A percentile compares a stretch with the other conserved stretches of the same genome.
These are phyloP conservation scores for Scrobipalpa atriplicella DNA, from an alignment of 2,888 invertebrate genomes.

Conservation along the genomic window DNA sequence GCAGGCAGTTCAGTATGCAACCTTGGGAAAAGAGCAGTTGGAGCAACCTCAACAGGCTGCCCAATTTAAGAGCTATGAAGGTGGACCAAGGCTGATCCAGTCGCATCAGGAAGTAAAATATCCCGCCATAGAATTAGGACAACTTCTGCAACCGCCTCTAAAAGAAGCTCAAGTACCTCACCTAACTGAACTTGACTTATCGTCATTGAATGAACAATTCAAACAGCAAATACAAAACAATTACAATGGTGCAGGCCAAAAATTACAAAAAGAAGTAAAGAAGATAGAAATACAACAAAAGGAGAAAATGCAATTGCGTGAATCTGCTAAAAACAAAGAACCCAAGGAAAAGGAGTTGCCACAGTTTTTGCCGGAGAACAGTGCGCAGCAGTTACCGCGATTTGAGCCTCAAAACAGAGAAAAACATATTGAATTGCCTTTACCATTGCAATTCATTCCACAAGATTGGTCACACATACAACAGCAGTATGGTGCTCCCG, in stretches of 20 bases:
- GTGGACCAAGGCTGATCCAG: not conserved
- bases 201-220: conserved; percentile 3
- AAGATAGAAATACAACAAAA: conserved; percentile 23
- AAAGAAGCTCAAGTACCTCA: not conserved
- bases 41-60: not conserved
- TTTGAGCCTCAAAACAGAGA: conserved; percentile 12
- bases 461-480: conserved; percentile 11
- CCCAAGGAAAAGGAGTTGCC: conserved; percentile 19
- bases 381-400: not conserved
- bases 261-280: conserved; percentile 16
- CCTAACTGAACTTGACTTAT: not conserved
- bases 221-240: conserved; percentile 11
- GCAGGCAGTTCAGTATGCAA: not conserved
- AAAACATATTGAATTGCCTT: conserved; percentile 14
- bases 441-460: conserved; percentile 11
- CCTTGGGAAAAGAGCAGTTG: not conserved
- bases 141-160: not conserved
- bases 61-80: not conserved
- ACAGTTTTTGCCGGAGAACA: conserved; percentile 28
- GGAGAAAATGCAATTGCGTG: conserved; percentile 21
- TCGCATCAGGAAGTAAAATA: not conserved
- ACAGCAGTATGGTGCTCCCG: conserved; percentile 8
- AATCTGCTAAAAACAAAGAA: conserved; percentile 28
- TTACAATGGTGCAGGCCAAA: conserved; percentile 4
- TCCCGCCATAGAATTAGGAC: not conserved